A percentile compares a stretch with the other conserved stretches of the same genome.
Conservation (phyloP, 2,888 invertebrate genomes). For the Drosophila emarginata region DNA sequence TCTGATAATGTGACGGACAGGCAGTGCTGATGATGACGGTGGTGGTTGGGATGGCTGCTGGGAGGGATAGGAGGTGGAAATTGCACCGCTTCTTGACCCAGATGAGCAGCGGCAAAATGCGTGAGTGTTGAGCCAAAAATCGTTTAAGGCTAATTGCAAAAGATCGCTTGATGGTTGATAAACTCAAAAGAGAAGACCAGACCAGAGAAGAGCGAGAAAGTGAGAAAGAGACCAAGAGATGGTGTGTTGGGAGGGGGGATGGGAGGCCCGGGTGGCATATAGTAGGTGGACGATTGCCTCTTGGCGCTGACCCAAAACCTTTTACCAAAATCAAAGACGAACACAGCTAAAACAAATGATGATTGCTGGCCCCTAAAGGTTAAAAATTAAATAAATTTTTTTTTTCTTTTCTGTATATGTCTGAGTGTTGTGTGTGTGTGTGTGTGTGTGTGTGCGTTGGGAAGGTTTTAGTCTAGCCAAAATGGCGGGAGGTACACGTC, state of each 20-base stretch:
- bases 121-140: conserved; percentile 77
- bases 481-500: conserved; percentile 69
- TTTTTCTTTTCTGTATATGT: not conserved
- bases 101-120: conserved; percentile 53
- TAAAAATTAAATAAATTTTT: conserved; percentile 76
- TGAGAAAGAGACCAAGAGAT: not conserved
- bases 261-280: not conserved
- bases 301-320: conserved; percentile 74
- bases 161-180: conserved; percentile 76
- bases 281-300: conserved; percentile 42
- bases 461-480: conserved; percentile 47
- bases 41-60: conserved; percentile 15
- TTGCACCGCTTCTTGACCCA: conserved; percentile 55
- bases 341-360: conserved; percentile 57
- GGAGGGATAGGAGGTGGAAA: conserved; percentile 50
- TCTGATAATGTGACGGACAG: conserved; percentile 78
- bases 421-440: not conserved
- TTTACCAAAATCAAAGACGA: conserved; percentile 42
- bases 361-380: conserved; percentile 79
- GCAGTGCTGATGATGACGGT: conserved; percentile 17
- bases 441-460: conserved; percentile 29
- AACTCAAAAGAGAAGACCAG: conserved; percentile 47
- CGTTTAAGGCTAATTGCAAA: conserved; percentile 79
- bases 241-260: conserved; percentile 20
- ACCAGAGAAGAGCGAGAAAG: conserved; percentile 19